A percentile compares a stretch with the other conserved stretches of the same genome.
These are phyloP conservation scores for Acanthis flammea DNA, from an alignment of 2,797 vertebrate genomes.

Conservation along the genomic window DNA sequence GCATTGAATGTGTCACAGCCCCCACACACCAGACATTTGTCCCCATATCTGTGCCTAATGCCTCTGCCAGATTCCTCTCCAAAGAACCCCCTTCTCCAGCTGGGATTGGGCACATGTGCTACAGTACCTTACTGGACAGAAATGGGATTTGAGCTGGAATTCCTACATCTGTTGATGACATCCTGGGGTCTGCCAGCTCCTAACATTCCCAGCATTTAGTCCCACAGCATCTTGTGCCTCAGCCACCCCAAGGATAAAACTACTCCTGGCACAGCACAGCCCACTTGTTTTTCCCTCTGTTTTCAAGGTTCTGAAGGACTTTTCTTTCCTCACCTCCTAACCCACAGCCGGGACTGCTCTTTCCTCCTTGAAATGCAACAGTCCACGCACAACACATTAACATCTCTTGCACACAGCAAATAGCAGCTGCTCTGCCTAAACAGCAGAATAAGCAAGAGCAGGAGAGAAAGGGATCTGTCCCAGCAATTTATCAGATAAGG, in stretches of 20 bases:
- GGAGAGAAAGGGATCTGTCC: neutral
- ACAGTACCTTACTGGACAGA: neutral
- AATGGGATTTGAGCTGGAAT: neutral
- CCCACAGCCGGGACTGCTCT: neutral
- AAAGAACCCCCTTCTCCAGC: neutral
- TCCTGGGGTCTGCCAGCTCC: neutral
- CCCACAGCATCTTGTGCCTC: neutral
- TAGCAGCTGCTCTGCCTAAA: neutral
- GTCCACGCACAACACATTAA: neutral
- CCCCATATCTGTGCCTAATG: neutral
- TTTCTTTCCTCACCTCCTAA: neutral
- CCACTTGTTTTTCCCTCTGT: neutral
- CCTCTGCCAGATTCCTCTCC: neutral
- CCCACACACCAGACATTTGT: neutral
- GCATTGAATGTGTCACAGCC: neutral
- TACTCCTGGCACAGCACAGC: neutral
- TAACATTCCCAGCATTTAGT: neutral
- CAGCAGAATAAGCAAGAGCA: neutral
- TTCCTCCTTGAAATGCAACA: neutral
- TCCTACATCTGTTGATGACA: neutral
- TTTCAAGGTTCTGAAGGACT: neutral
- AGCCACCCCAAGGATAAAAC: neutral
- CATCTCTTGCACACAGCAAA: neutral
- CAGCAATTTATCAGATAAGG: neutral
- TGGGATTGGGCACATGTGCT: neutral